Evolutionary conservation across 2,888 invertebrate species (phyloP).

Genomic region (Toxonevra muliebris): DNA sequence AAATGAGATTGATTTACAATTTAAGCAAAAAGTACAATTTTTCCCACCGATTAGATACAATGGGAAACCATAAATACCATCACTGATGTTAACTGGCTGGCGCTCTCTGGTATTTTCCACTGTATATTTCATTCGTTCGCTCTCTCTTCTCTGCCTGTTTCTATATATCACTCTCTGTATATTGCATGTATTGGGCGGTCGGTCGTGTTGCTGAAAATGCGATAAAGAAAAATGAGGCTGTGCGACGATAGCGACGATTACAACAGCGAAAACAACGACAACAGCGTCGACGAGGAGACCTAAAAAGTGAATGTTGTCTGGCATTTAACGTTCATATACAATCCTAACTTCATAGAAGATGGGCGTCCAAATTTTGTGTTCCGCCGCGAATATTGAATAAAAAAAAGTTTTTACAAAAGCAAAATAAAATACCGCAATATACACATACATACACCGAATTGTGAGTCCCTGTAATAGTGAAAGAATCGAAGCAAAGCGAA

Average conservation of each 20-base stretch:
- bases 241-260: too few species aligned
- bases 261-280: too few species aligned
- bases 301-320: slow-evolving; percentile 58
- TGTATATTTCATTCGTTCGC: too few species aligned
- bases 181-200: slow-evolving; percentile 21
- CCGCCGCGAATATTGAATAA: slow-evolving; percentile 29
- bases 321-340: slow-evolving; percentile 56
- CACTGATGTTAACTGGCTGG: too few species aligned
- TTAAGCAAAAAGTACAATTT: too few species aligned
- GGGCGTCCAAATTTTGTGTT: slow-evolving; percentile 51
- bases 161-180: too few species aligned
- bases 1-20: too few species aligned
- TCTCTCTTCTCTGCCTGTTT: too few species aligned
- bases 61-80: too few species aligned
- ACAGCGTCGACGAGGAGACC: slow-evolving; percentile 29
- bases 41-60: too few species aligned
- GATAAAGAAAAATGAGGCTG: slow-evolving; percentile 54
- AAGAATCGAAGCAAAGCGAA: background rate
- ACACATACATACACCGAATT: background rate
- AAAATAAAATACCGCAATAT: too few species aligned
- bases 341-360: slow-evolving; percentile 57
- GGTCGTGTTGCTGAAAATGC: slow-evolving; percentile 42
- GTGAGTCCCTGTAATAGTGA: background rate
- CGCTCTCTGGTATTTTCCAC: too few species aligned
- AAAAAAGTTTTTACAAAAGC: background rate